Evolutionary conservation across 1,140 invertebrate species (phyloP).

Genomic region (Drosophila sturtevanti): DNA sequence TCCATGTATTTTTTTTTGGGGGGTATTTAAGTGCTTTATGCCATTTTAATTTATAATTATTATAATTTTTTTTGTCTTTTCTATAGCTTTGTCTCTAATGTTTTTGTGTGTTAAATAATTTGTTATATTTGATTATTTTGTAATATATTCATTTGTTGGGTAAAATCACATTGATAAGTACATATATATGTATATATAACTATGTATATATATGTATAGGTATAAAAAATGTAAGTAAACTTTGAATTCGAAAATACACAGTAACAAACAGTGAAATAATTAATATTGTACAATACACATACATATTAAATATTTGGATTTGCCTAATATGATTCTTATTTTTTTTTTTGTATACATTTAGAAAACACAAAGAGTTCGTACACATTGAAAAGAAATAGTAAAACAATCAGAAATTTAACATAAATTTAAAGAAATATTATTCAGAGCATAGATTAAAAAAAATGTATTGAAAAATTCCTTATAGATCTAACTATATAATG

Average conservation of each 20-base stretch:
- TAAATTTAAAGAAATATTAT: slow-evolving; percentile 2
- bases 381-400: background rate
- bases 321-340: slow-evolving; percentile 1
- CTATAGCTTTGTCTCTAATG: background rate
- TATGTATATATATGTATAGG: slow-evolving; percentile 30
- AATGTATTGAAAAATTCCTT: background rate
- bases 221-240: slow-evolving; percentile 66
- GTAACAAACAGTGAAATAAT: slow-evolving; percentile 66
- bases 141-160: slow-evolving; percentile 27
- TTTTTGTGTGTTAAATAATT: slow-evolving; percentile 14
- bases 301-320: slow-evolving; percentile 39
- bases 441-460: background rate
- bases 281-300: slow-evolving; percentile 60
- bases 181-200: slow-evolving; percentile 38
- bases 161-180: slow-evolving; percentile 58
- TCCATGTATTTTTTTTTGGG: slow-evolving; percentile 15
- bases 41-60: slow-evolving; percentile 28
- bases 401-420: slow-evolving; percentile 2
- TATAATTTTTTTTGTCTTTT: background rate
- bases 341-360: slow-evolving; percentile 33
- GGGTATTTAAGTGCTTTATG: slow-evolving; percentile 9
- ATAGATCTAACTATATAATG: background rate
- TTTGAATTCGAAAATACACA: slow-evolving; percentile 73
- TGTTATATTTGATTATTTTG: slow-evolving; percentile 14
- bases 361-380: slow-evolving; percentile 7